Evolutionary conservation across 2,888 invertebrate genomes (phyloP).

Genomic region (Abscondita cerata): DNA sequence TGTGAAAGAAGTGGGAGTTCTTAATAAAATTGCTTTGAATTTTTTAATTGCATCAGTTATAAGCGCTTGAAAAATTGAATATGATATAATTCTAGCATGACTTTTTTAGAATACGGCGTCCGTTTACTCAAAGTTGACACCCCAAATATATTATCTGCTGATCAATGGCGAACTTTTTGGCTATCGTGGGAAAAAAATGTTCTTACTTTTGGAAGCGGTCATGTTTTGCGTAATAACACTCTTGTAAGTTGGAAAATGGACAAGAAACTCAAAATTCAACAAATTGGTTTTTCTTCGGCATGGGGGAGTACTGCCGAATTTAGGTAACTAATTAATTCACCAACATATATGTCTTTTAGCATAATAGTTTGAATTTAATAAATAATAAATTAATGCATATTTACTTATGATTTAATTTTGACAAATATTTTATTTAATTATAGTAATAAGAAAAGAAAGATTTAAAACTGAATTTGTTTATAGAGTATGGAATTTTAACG

Average conservation of each 20-base stretch:
- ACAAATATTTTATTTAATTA: no score
- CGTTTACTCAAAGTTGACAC: conserved; percentile 67
- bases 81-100: no score
- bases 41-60: no score
- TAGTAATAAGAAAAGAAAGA: no score
- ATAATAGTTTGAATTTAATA: no score
- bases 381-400: no score
- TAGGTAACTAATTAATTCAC: conserved; percentile 57
- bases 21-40: no score
- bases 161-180: conserved; percentile 70
- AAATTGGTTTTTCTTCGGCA: conserved; percentile 68
- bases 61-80: no score
- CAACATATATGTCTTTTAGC: no score
- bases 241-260: conserved; percentile 69
- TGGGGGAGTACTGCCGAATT: conserved; percentile 72
- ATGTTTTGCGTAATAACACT: conserved; percentile 63
- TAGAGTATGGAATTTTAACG: conserved; percentile 75
- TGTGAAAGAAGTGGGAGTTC: no score
- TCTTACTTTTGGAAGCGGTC: conserved; percentile 66
- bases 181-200: conserved; percentile 70
- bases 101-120: conserved; percentile 66
- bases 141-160: conserved; percentile 64
- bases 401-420: no score
- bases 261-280: conserved; percentile 65
- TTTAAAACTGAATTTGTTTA: background rate